phyloP scores from a whole-genome alignment of 2,888 invertebrate genomes.

The Thymelicus sylvestris region DNA sequence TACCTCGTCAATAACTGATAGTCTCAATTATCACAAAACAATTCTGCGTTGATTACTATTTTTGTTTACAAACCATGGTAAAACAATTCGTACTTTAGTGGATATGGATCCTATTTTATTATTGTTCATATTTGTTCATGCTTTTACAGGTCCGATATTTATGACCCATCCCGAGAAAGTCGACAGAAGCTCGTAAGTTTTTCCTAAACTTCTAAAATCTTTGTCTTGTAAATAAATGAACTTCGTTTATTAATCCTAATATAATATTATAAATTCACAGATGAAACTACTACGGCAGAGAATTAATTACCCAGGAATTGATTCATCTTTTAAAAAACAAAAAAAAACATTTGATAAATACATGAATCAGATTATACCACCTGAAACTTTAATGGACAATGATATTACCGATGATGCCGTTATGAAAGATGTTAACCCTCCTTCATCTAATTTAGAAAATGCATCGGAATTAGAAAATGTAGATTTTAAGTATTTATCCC shows the following conservation, averaged over 20 bases:
- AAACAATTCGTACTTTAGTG: no score
- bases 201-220: background rate
- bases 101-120: no score
- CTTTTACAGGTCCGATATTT: conserved; percentile 16
- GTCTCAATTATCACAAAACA: no score
- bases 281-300: conserved; percentile 52
- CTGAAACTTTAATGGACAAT: conserved; percentile 7
- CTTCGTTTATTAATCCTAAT: background rate
- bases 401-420: conserved; percentile 5
- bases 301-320: conserved; percentile 39
- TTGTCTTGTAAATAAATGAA: background rate
- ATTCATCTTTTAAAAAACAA: conserved; percentile 43
- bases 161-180: conserved; percentile 24
- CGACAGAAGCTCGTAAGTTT: conserved; percentile 51
- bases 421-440: background rate
- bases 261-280: conserved; percentile 45
- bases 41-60: no score
- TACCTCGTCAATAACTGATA: no score
- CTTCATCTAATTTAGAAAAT: conserved; percentile 36
- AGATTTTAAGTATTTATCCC: conserved; percentile 71
- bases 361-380: conserved; percentile 6
- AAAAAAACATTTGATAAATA: conserved; percentile 42
- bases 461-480: conserved; percentile 50
- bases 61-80: no score
- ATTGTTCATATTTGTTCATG: background rate